Evolutionary conservation across 2,113 vertebrate species (phyloP), one percentile per base, ranked within the genome.

Genomic region (Balaeniceps rex): DNA sequence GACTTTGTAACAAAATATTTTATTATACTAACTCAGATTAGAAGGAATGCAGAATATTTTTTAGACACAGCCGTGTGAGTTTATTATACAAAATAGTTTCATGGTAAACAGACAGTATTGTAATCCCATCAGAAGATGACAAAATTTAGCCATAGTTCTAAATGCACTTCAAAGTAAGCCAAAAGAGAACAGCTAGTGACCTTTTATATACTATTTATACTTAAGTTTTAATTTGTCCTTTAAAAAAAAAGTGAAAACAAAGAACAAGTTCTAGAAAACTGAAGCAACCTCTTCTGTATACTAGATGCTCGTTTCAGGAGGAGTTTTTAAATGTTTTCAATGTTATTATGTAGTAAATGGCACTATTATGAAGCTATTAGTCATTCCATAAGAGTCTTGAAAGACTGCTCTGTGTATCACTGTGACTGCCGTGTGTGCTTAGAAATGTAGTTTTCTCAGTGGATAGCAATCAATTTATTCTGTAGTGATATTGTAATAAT

Each of bases 391-490:
- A 98, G 98, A 97, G 99, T 99, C 98, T 99, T 97, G 96, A 98
- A 98, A 98, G 99, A 99, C 99, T 99, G 99, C 99, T 99, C 99
- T 98, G 99, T 99, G 99, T 99, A 99, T 99, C 99, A 99, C 99
- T 99, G 99, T 99, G 99, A 99, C 99, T 99, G 99, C 99, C 98
- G 98, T 99, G 99, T 98, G 99, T 99, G 99, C 98, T 99, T 99
- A 99, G 99, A 99, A 98, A 98, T 97, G 98, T 99, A 99, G 99
- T 99, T 98, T 98, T 99, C 99, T 99, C 99, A 98, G 98, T 99
- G 99, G 98, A 98, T 99, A 99, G 99, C 98, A 95, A 98, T 98
- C 99, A 99, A 98, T 98, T 98, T 98, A 99, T 98, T 99, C 98
- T 79, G 97, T 99, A 99, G 99, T 99, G 99, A 99, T 98, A 98